Percentiles rank a stretch among this genome's conserved stretches.
Evolutionary conservation across 2,113 vertebrate species (phyloP).

Genomic region (Rhadina sibilatrix): DNA sequence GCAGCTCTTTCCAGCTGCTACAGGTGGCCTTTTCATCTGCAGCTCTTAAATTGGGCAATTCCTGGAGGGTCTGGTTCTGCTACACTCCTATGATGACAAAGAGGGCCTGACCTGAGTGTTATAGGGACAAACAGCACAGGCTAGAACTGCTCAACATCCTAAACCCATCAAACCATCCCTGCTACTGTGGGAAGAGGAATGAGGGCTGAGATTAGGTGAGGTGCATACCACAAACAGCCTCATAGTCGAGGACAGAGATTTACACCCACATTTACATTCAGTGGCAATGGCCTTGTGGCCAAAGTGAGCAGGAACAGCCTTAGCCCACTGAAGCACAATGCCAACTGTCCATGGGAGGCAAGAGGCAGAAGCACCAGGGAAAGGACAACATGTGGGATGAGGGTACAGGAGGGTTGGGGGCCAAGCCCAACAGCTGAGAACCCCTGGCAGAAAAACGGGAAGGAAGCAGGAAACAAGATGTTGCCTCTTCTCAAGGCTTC

Average conservation of each 20-base stretch:
- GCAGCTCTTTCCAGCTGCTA: not conserved
- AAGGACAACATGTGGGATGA: not conserved
- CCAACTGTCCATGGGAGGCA: rapidly evolving
- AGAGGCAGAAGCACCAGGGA: not conserved
- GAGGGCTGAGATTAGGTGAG: not conserved
- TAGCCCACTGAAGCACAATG: not conserved
- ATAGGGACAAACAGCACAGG: not conserved
- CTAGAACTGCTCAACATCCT: not conserved
- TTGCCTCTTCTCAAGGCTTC: not conserved
- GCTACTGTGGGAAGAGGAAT: not conserved
- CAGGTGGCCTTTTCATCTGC: not conserved
- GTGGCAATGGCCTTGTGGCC: not conserved
- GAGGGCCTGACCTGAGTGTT: not conserved
- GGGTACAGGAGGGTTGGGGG: not conserved
- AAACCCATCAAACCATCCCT: not conserved
- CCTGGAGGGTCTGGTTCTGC: not conserved
- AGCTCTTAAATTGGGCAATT: not conserved
- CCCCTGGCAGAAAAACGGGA: not conserved
- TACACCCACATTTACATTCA: not conserved
- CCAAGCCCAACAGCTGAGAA: not conserved
- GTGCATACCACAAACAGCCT: not conserved
- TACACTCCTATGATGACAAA: not conserved
- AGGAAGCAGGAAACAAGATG: slow-evolving; percentile 30
- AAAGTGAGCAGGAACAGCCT: not conserved
- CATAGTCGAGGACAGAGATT: not conserved